Conservation (phyloP, 2,888 invertebrate genomes). For the Scotopteryx bipunctaria region DNA sequence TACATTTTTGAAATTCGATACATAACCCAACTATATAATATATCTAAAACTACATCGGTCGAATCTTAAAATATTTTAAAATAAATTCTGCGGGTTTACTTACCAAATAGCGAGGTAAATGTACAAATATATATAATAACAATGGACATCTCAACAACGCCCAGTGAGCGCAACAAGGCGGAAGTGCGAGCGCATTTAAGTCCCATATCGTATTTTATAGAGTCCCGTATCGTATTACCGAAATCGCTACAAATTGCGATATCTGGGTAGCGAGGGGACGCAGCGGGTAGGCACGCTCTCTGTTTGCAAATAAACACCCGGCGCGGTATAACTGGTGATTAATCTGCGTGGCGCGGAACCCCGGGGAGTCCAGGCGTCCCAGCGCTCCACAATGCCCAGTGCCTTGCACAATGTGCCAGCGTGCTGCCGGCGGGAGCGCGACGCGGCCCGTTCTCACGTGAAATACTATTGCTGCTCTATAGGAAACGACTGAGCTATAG, state of each 20-base stretch:
- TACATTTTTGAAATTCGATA: too few relatives aligned
- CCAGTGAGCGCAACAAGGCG: slow-evolving; percentile 9
- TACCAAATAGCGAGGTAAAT: too few relatives aligned
- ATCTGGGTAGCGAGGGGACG: slow-evolving; percentile 49
- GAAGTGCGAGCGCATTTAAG: slow-evolving; percentile 26
- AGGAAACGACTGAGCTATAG: slow-evolving; percentile 24
- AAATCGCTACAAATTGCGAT: slow-evolving; percentile 71
- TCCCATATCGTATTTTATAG: slow-evolving; percentile 28
- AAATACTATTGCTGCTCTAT: slow-evolving; percentile 54
- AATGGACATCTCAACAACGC: slow-evolving; percentile 14
- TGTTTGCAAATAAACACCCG: slow-evolving; percentile 83
- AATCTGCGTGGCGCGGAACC: slow-evolving; percentile 20
- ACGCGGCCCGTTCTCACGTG: slow-evolving; percentile 65
- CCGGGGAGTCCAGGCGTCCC: slow-evolving; percentile 16
- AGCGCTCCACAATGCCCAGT: slow-evolving; percentile 43
- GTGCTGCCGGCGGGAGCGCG: slow-evolving; percentile 54
- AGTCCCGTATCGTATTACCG: slow-evolving; percentile 61
- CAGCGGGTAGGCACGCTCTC: slow-evolving; percentile 66
- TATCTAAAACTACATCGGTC: too few relatives aligned
- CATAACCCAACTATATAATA: too few relatives aligned
- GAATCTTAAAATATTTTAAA: too few relatives aligned
- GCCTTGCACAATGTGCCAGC: slow-evolving; percentile 67
- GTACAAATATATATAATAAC: too few relatives aligned
- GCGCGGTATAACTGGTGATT: slow-evolving; percentile 46
- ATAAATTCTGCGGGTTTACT: too few relatives aligned